phyloP scores from a whole-genome alignment of 1,140 invertebrate species.

The Drosophila equinoxialis region DNA sequence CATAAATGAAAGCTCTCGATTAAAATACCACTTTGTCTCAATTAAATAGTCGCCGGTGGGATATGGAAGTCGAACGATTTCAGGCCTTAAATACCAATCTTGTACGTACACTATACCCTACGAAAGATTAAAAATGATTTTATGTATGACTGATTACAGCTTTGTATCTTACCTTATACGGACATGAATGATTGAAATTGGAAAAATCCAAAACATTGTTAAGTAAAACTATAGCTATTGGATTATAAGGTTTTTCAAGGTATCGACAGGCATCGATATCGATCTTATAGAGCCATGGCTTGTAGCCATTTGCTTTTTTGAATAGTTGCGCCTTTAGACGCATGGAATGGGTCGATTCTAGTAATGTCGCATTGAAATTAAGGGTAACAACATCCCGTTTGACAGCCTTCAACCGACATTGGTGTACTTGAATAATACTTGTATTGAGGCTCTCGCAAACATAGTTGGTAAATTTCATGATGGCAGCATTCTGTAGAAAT shows the following conservation, averaged over 20 bases:
- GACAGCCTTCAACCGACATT: too few species aligned
- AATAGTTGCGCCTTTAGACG: background rate
- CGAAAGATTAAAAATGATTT: background rate
- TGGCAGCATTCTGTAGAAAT: too few species aligned
- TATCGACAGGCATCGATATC: background rate
- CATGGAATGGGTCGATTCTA: too few species aligned
- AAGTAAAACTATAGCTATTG: background rate
- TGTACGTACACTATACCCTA: background rate
- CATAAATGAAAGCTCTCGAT: background rate
- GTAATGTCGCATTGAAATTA: background rate
- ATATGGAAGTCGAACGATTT: background rate
- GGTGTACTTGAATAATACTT: too few species aligned
- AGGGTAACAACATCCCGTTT: too few species aligned
- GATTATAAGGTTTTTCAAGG: background rate
- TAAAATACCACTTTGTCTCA: background rate
- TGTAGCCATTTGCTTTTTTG: constrained; percentile 2
- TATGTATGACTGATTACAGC: background rate
- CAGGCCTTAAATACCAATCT: background rate
- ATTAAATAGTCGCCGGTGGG: constrained; percentile 2
- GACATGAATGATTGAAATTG: constrained; percentile 13
- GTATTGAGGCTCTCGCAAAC: too few species aligned
- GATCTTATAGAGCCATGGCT: constrained; percentile 4
- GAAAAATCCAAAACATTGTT: background rate
- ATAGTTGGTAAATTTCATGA: too few species aligned
- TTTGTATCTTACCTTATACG: background rate